Conservation (phyloP, 2,797 vertebrate genomes). For the Lepidocolaptes lacrymiger region DNA sequence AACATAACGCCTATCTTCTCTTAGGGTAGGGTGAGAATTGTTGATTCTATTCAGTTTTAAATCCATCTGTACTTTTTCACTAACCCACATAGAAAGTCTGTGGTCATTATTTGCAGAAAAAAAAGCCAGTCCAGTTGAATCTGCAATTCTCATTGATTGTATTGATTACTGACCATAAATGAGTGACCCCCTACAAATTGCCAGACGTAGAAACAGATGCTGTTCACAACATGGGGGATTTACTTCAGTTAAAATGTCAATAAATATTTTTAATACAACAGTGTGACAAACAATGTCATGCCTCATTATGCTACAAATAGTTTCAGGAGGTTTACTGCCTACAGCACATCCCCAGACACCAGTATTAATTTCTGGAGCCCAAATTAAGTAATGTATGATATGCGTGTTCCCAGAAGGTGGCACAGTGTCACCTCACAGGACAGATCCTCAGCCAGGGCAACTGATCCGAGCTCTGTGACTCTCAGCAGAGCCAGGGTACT, state of each 20-base stretch:
- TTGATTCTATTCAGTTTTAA: slow-evolving; percentile 19
- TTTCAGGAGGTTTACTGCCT: slow-evolving; percentile 23
- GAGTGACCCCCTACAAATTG: slow-evolving; percentile 34
- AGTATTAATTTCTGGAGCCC: background rate
- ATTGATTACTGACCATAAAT: slow-evolving; percentile 59
- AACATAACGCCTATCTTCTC: background rate
- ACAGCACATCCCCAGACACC: slow-evolving; percentile 6
- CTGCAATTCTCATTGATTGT: slow-evolving; percentile 34
- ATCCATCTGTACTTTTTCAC: slow-evolving; percentile 6
- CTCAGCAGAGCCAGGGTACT: background rate
- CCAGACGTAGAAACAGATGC: slow-evolving; percentile 46
- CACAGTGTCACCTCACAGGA: background rate
- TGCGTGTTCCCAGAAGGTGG: fast-evolving
- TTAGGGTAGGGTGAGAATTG: background rate
- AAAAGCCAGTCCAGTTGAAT: background rate
- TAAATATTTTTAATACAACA: slow-evolving; percentile 55
- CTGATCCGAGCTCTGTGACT: background rate
- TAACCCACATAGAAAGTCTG: background rate
- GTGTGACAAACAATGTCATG: slow-evolving; percentile 11
- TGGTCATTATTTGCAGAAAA: slow-evolving; percentile 8
- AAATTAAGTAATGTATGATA: background rate
- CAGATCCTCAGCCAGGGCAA: background rate
- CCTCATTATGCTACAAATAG: slow-evolving; percentile 25
- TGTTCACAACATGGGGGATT: slow-evolving; percentile 47
- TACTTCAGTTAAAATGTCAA: slow-evolving; percentile 51